A percentile compares a stretch with the other conserved stretches of the same genome.
These are phyloP conservation scores for Leptocoma aspasia DNA, from an alignment of 2,113 vertebrate genomes.

Conservation along the genomic window DNA sequence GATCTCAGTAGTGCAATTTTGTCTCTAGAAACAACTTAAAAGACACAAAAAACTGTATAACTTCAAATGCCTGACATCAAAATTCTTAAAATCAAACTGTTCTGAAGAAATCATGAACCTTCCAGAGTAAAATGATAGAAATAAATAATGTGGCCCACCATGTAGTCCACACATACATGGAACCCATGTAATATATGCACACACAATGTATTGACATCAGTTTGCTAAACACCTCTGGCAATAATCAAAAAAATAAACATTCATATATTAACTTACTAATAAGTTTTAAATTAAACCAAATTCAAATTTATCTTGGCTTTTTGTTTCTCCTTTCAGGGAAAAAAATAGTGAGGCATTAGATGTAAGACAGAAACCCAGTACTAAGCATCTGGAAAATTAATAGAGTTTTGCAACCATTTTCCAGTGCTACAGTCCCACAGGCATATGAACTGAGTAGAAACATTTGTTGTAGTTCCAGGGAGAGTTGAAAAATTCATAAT, in stretches of 20 bases:
- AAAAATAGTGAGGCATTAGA: neutral
- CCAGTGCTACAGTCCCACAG: neutral
- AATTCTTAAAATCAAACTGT: neutral
- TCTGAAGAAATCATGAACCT: neutral
- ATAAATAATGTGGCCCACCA: neutral
- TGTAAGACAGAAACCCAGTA: neutral
- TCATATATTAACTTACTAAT: neutral
- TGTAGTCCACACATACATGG: neutral
- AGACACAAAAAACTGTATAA: neutral
- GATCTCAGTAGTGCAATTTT: neutral
- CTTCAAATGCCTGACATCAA: neutral
- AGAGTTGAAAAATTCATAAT: slow-evolving; percentile 13
- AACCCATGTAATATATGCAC: neutral
- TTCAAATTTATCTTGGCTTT: neutral
- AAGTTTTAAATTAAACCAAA: neutral
- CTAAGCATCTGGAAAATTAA: slow-evolving; percentile 12
- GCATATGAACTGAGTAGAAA: slow-evolving; percentile 22
- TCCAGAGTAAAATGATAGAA: neutral
- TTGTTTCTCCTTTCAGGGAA: neutral
- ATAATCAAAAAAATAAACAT: neutral
- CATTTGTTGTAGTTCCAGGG: slow-evolving; percentile 12
- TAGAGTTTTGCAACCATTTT: slow-evolving; percentile 10
- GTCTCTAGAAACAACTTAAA: neutral
- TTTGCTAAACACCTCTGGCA: neutral
- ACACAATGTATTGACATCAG: neutral